Evolutionary conservation across 2,113 vertebrate species (phyloP).

Genomic region (Pseudorasbora parva): DNA sequence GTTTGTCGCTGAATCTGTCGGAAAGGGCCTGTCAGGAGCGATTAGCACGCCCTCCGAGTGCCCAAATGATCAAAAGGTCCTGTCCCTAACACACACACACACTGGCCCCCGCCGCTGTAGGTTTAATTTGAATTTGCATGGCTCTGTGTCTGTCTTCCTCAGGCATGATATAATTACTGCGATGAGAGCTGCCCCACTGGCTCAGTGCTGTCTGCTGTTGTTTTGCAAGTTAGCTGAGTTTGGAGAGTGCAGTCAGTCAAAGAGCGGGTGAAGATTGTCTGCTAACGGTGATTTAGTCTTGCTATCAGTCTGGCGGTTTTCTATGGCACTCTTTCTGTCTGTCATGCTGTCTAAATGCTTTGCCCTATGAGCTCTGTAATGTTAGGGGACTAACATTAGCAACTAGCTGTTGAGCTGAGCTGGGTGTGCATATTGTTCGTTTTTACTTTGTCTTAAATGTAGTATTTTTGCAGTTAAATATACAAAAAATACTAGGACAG

Average conservation of each 20-base stretch:
- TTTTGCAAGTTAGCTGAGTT: slow-evolving; percentile 67
- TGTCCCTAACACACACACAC: slow-evolving; percentile 72
- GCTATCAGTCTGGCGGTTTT: slow-evolving; percentile 70
- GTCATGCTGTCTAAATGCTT: slow-evolving; percentile 50
- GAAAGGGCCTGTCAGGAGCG: slow-evolving; percentile 93
- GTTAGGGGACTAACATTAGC: background rate
- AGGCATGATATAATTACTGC: slow-evolving; percentile 98
- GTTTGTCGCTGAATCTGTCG: slow-evolving; percentile 99
- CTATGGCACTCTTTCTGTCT: background rate
- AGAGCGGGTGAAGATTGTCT: slow-evolving; percentile 71
- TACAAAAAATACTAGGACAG: no score
- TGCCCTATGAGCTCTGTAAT: background rate
- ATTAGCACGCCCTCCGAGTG: slow-evolving; percentile 91
- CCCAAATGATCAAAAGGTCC: slow-evolving; percentile 88
- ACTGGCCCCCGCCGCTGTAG: slow-evolving; percentile 75
- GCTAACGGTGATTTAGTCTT: background rate
- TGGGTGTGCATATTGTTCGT: no score
- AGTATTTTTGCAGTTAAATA: no score
- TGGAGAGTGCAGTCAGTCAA: slow-evolving; percentile 46
- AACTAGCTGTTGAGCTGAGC: background rate
- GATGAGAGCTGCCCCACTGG: slow-evolving; percentile 81
- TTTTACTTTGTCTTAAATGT: no score
- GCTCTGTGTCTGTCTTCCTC: slow-evolving; percentile 93
- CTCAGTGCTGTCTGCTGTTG: slow-evolving; percentile 56
- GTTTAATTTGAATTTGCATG: slow-evolving; percentile 98